Percentiles rank a stretch among this genome's conserved stretches.
These are phyloP conservation scores for Eupithecia dodoneata DNA, from an alignment of 2,888 invertebrate genomes.

Conservation along the genomic window DNA sequence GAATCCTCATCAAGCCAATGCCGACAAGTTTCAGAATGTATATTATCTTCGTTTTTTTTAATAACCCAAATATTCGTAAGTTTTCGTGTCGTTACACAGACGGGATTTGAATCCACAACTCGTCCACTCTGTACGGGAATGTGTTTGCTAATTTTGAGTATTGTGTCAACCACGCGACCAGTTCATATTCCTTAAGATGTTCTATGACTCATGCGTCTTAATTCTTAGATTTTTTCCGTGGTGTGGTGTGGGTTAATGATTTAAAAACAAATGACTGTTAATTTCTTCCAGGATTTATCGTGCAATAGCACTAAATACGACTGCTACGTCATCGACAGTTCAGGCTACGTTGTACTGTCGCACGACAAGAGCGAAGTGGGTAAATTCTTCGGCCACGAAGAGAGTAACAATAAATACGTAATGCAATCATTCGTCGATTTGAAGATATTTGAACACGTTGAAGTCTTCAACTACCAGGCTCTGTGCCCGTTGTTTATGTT, in stretches of 20 bases:
- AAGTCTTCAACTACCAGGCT: constrained; percentile 94
- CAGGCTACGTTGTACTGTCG: constrained; percentile 93
- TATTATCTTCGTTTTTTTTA: background rate
- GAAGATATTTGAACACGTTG: constrained; percentile 89
- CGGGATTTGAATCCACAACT: background rate
- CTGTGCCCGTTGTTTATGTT: constrained; percentile 82
- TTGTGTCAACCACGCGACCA: background rate
- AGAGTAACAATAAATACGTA: constrained; percentile 84
- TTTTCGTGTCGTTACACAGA: background rate
- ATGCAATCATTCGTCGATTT: constrained; percentile 89
- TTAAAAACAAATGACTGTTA: background rate
- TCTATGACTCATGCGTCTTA: background rate
- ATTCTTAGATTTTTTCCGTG: background rate
- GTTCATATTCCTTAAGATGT: background rate
- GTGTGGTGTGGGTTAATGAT: background rate
- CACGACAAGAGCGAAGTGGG: constrained; percentile 87
- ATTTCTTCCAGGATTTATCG: constrained; percentile 62
- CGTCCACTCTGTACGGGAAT: background rate
- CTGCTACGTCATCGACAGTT: constrained; percentile 96
- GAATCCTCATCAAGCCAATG: background rate
- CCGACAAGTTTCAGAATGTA: background rate
- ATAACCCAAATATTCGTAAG: too few species aligned
- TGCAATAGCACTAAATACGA: constrained; percentile 85
- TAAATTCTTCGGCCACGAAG: constrained; percentile 89
- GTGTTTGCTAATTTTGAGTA: background rate